Percentiles rank a stretch among this genome's conserved stretches.
Evolutionary conservation across 2,113 vertebrate genomes (phyloP).

Genomic region (Rhabdornis inornatus): DNA sequence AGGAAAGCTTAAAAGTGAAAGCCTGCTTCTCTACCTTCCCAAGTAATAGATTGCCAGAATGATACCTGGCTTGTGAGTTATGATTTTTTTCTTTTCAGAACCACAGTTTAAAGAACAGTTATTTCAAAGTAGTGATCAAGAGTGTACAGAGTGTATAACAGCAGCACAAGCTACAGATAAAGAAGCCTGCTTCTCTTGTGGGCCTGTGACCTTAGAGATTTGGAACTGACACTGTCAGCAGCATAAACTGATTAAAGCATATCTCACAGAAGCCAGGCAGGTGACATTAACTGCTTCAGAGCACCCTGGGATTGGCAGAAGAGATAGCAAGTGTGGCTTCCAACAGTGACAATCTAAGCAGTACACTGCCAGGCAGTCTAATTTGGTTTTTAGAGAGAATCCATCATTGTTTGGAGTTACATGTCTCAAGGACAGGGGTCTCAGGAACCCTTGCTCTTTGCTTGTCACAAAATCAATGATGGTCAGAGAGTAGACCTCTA

Average conservation of each 20-base stretch:
- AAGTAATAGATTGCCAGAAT: neutral
- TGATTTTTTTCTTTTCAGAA: neutral
- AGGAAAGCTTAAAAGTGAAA: slow-evolving; percentile 4
- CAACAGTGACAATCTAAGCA: neutral
- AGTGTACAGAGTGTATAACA: neutral
- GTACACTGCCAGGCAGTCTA: neutral
- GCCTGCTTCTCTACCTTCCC: neutral
- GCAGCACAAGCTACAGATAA: neutral
- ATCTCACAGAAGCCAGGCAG: neutral
- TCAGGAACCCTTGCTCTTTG: neutral
- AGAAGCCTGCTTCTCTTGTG: neutral
- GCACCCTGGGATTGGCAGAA: neutral
- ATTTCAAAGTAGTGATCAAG: neutral
- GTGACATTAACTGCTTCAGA: neutral
- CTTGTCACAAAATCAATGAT: neutral
- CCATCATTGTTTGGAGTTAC: neutral
- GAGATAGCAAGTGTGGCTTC: neutral
- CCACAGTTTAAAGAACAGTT: neutral
- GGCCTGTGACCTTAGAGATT: neutral
- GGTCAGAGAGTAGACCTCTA: neutral
- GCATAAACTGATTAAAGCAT: neutral
- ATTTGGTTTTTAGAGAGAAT: neutral
- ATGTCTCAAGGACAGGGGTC: neutral
- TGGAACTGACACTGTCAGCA: neutral
- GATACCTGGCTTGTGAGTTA: neutral